Evolutionary conservation across 1,140 invertebrate genomes (phyloP).

Genomic region (Drosophila saltans): DNA sequence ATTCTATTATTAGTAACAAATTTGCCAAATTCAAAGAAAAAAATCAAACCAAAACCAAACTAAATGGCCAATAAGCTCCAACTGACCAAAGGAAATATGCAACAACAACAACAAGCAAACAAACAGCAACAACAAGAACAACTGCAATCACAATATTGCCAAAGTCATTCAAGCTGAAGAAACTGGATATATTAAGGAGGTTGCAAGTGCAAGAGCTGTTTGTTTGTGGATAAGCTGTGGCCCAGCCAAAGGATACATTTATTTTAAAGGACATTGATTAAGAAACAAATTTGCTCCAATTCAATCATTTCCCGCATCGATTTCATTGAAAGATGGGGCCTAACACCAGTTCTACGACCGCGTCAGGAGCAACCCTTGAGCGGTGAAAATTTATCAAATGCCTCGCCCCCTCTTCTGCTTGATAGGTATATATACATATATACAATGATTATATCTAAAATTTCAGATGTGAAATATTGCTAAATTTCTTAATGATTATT

Average conservation of each 20-base stretch:
- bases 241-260: constrained; percentile 67
- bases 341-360: constrained; percentile 96
- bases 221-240: constrained; percentile 21
- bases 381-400: constrained; percentile 83
- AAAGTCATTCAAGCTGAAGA: constrained; percentile 14
- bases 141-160: constrained; percentile 27
- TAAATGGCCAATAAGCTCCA: constrained; percentile 34
- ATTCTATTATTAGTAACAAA: constrained; percentile 32
- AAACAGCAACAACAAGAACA: constrained; percentile 2
- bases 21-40: constrained; percentile 7
- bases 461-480: no score
- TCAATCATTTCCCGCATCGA: constrained; percentile 96
- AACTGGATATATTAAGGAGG: constrained; percentile 16
- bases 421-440: constrained; percentile 73
- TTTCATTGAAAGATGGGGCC: constrained; percentile 97
- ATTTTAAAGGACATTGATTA: constrained; percentile 48
- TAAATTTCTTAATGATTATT: no score
- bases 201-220: constrained; percentile 6
- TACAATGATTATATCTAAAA: no score
- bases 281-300: constrained; percentile 76
- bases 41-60: not conserved
- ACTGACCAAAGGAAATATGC: constrained; percentile 11
- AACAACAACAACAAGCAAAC: constrained; percentile 8
- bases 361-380: constrained; percentile 91
- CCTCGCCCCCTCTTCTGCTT: constrained; percentile 83